Percentiles rank a stretch among this genome's conserved stretches.
These are phyloP conservation scores for Pogonophryne albipinna DNA, from an alignment of 2,797 vertebrate species.

Conservation along the genomic window DNA sequence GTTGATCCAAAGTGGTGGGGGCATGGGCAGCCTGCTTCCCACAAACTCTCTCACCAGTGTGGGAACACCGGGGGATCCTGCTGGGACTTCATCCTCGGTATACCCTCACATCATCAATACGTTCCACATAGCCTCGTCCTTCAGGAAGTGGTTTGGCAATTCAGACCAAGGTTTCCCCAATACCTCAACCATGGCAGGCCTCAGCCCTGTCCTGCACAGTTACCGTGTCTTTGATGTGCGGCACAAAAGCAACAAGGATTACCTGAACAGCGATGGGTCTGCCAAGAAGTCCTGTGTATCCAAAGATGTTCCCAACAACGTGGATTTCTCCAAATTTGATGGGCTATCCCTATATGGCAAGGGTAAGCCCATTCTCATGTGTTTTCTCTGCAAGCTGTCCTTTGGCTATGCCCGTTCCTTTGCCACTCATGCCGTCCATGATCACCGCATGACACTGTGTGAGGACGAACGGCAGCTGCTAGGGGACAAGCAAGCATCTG, in stretches of 20 bases:
- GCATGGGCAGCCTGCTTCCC: constrained; percentile 86
- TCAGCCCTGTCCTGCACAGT: constrained; percentile 99
- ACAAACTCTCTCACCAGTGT: constrained; percentile 90
- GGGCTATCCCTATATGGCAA: constrained; percentile 98
- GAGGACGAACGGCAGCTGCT: constrained; percentile 97
- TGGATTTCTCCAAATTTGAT: constrained; percentile 99
- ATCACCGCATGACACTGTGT: constrained; percentile 99
- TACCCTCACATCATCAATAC: constrained; percentile 99
- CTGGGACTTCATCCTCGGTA: constrained; percentile 92
- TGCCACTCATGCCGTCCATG: constrained; percentile 98
- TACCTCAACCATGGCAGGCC: constrained; percentile 99
- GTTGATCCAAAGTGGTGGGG: constrained; percentile 93
- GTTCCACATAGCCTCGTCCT: constrained; percentile 99
- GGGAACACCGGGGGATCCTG: constrained; percentile 87
- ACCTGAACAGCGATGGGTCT: constrained; percentile 99
- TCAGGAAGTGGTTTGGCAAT: constrained; percentile 99
- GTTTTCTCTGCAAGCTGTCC: constrained; percentile 99
- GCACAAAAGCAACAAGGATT: constrained; percentile 99
- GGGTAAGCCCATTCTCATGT: constrained; percentile 99
- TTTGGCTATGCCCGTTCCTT: constrained; percentile 99
- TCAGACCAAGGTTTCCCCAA: constrained; percentile 98
- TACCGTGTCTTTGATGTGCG: constrained; percentile 99
- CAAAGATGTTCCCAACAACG: constrained; percentile 99
- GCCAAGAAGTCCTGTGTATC: constrained; percentile 99
- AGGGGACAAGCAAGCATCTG: constrained; percentile 98